Evolutionary conservation across 2,113 vertebrate species (phyloP).

Genomic region (Xiphias gladius): DNA sequence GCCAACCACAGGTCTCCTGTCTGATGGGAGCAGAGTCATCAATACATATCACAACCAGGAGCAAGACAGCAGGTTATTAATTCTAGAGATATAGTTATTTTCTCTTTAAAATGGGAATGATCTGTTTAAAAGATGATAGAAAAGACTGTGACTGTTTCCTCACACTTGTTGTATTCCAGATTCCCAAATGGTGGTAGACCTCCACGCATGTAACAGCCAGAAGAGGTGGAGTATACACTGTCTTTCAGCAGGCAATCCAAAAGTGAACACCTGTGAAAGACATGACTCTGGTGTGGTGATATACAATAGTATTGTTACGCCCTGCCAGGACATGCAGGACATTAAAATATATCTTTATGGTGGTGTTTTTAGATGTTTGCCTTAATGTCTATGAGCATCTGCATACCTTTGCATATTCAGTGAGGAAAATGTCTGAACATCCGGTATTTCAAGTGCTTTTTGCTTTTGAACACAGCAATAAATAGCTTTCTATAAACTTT

Average conservation of each 20-base stretch:
- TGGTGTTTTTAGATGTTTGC: neutral
- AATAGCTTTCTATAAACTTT: neutral
- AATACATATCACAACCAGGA: slow-evolving; percentile 61
- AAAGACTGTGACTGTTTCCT: neutral
- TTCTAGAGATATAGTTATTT: neutral
- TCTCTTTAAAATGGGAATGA: neutral
- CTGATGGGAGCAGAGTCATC: slow-evolving; percentile 63
- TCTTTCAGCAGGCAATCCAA: neutral
- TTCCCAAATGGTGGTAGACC: slow-evolving; percentile 68
- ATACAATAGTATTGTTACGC: neutral
- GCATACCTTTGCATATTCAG: neutral
- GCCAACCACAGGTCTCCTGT: slow-evolving; percentile 72
- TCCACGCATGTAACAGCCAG: slow-evolving; percentile 55
- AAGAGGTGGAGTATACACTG: slow-evolving; percentile 4
- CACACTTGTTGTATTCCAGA: slow-evolving; percentile 65
- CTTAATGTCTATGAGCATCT: neutral
- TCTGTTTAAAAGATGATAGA: neutral
- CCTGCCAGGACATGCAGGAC: neutral
- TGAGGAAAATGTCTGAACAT: neutral
- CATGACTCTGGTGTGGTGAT: neutral
- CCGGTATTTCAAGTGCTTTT: neutral
- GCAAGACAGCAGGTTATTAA: slow-evolving; percentile 63
- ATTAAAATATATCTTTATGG: neutral
- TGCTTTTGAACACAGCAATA: neutral
- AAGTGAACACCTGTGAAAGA: slow-evolving; percentile 5